Evolutionary conservation across 2,113 vertebrate genomes (phyloP), one percentile per base, ranked within the genome.

Genomic region (Salvelinus namaycush): DNA sequence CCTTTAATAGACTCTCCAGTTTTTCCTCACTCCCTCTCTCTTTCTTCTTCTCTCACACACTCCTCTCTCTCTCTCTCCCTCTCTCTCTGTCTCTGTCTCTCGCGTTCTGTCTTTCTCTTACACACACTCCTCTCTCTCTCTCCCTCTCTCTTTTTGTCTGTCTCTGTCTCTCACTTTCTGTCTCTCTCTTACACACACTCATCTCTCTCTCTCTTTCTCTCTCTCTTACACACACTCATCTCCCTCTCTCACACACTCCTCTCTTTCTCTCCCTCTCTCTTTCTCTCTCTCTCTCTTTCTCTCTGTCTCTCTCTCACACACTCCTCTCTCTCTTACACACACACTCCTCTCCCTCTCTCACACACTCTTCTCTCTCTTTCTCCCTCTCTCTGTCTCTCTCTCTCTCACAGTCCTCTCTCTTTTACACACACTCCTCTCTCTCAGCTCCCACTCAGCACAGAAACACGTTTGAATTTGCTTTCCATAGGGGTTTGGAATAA

Each of bases 401-500:
- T 64, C 8, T 8, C 79, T 78, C 16, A 78, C 79, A 79, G 74
- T 81, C 75, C 81, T 84, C 74, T 76, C 84, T 85, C 24, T 22
- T 4, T 22, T 11, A 6, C 60, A 8, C 39, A 44, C 39, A 44
- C 39, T 44, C 2, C 9, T 57, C 70, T 57, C 24, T 83, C 86
- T 78, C 72, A 71, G 77, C 76, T 83, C 79, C 83, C 78, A 79
- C 80, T 88, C 88, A 75, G 79, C 79, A 72, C 71, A 68, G 76
- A 83, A 80, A 70, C 78, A 74, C 76, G 72, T 87, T 81, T 83
- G 74, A 88, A 87, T 86, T 79, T 70, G 54, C 73, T 80, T 86
- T 88, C 87, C 88, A 78, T 72, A 5, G 89, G 83, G 84, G 79
- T 66, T 88, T 80, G 84, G 81, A 88, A 83, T 89, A 87, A 91